phyloP scores from a whole-genome alignment of 2,797 vertebrate species.

The Peromyscus eremicus region DNA sequence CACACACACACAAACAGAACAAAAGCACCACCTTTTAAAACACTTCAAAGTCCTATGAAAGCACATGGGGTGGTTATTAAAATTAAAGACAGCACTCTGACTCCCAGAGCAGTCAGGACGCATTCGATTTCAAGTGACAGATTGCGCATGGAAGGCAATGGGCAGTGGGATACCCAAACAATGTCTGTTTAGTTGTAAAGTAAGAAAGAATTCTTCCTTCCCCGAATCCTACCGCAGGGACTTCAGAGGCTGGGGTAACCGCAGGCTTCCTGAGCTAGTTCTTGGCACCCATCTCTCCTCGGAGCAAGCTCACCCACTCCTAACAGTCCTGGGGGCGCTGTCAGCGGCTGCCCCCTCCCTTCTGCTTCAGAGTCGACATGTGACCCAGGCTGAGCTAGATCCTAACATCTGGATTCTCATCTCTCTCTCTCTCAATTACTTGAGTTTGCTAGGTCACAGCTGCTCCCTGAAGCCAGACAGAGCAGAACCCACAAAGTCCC shows the following conservation, averaged over 20 bases:
- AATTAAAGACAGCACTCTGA: neutral
- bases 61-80: neutral
- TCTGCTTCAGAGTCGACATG: neutral
- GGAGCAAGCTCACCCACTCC: neutral
- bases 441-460: neutral
- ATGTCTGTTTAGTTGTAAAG: constrained; percentile 11
- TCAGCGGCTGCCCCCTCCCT: neutral
- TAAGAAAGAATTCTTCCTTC: neutral
- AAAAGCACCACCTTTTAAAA: neutral
- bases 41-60: neutral
- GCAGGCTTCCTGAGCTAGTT: neutral
- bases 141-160: neutral
- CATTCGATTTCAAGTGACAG: neutral
- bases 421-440: neutral
- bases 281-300: neutral
- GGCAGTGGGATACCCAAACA: neutral
- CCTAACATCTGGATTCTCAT: neutral
- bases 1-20: neutral
- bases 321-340: neutral
- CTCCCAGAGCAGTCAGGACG: neutral
- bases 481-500: neutral
- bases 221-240: neutral
- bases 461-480: constrained; percentile 15
- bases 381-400: neutral
- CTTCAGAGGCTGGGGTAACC: neutral